These are phyloP conservation scores for Ferrisia virgata DNA, from an alignment of 2,888 invertebrate species.

Conservation along the genomic window DNA sequence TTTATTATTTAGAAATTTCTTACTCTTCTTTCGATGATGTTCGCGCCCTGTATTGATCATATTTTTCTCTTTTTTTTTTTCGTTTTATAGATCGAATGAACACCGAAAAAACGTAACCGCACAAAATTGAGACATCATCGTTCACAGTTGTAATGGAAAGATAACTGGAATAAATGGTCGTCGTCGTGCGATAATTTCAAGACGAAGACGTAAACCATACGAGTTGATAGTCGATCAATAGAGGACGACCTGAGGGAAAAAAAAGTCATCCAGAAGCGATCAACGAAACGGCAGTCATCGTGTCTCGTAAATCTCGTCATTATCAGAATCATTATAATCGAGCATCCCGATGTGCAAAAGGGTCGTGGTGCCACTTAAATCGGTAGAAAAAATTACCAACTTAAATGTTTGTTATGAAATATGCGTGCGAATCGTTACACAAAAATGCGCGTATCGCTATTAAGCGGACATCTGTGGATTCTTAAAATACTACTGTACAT, in stretches of 20 bases:
- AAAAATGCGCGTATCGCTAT: constrained; percentile 37
- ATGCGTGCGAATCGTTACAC: constrained; percentile 31
- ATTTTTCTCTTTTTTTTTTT: background rate
- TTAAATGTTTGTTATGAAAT: constrained; percentile 32
- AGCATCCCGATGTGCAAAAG: constrained; percentile 3
- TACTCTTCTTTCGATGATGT: background rate
- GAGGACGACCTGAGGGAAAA: background rate
- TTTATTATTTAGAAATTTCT: background rate
- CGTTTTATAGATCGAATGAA: background rate
- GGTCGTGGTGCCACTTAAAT: constrained; percentile 24
- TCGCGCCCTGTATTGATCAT: background rate
- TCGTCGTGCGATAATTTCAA: background rate
- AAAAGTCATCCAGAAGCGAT: background rate
- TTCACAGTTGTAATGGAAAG: background rate
- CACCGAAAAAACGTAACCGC: background rate
- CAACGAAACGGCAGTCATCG: background rate
- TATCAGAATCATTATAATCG: background rate
- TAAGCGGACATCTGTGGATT: constrained; percentile 26
- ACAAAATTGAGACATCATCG: background rate
- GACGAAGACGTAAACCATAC: background rate
- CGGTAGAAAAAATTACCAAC: constrained; percentile 3
- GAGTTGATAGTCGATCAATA: background rate
- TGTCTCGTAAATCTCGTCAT: background rate
- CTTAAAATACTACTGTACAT: constrained; percentile 20
- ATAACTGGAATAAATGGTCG: background rate